phyloP scores from a whole-genome alignment of 2,888 invertebrate species.

The Trisateles emortualis region DNA sequence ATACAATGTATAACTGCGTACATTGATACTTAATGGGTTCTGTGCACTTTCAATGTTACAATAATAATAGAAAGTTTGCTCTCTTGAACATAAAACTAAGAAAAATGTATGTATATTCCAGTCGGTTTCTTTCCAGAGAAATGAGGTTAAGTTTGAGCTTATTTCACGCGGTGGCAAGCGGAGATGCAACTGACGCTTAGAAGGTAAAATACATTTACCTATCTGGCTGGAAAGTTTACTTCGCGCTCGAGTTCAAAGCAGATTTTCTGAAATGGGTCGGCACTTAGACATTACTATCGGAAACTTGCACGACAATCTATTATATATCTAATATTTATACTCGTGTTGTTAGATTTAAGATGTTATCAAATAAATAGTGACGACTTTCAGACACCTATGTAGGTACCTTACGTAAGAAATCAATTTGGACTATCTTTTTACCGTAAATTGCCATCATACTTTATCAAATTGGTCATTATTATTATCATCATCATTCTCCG shows the following conservation, averaged over 20 bases:
- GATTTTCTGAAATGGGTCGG: conserved; percentile 19
- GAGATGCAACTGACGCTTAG: conserved; percentile 18
- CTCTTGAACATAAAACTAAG: background rate
- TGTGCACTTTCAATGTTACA: background rate
- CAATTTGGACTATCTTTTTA: no score
- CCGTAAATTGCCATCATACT: no score
- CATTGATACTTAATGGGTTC: no score
- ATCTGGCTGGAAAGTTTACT: conserved; percentile 27
- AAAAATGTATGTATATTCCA: background rate
- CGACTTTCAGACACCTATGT: no score
- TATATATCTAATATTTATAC: background rate
- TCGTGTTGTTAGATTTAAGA: background rate
- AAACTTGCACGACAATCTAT: background rate
- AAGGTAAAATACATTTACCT: conserved; percentile 34
- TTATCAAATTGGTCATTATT: no score
- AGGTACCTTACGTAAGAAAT: no score
- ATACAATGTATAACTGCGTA: no score
- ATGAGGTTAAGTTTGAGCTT: conserved; percentile 29
- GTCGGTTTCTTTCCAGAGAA: conserved; percentile 4
- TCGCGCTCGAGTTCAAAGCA: conserved; percentile 27
- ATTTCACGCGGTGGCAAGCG: conserved; percentile 19
- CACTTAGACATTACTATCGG: conserved; percentile 5
- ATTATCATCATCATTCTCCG: no score
- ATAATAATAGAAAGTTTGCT: background rate
- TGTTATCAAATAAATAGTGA: background rate